Evolutionary conservation across 2,797 vertebrate genomes (phyloP), one percentile per base, ranked within the genome.

Genomic region (Tarsius wallacei): DNA sequence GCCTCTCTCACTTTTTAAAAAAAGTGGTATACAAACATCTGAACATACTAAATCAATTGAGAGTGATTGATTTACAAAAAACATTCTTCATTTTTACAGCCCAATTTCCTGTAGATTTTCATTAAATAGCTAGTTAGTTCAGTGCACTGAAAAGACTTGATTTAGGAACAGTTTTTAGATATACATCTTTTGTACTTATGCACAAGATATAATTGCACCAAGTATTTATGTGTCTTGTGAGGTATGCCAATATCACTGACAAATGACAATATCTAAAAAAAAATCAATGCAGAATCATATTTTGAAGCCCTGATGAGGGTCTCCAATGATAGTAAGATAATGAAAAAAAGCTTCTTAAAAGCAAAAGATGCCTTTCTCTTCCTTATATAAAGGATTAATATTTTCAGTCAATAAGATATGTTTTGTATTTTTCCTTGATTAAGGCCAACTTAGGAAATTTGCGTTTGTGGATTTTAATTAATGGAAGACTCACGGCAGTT

Each of bases 161-260:
- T 94, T 96, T 92, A 96, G 63, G 94, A 97, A 73, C 17, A 84
- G 33, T 42, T 96, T 96, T 97, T 88, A 78, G 66, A 31, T 68
- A 12, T 90, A 49, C 11, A 86, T 92, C 77, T 80, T 68, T 80
- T 94, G 5, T 86, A 86, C 57, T 57, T 88, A 66, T 55, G 16
- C 51, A 81, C n/a, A 80, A 76, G 7, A 31, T 78, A 42, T 95
- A 82, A 80, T 93, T 78, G 51, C 76, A 91, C 33, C 90, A 63
- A 64, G 14, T 86, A n/a, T 64, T 95, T 93, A 73, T 93, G 74
- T 84, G 73, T 95, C 36, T 57, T 89, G 15, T 78, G 57, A 96
- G 64, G 94, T 92, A 28, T 90, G 47, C 24, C 66, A 6, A 28
- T 77, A 73, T 70, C 76, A 80, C 55, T 78, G 26, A 81, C 31